Evolutionary conservation across 1,140 invertebrate genomes (phyloP).

Genomic region (Phymorhynchus buccinoides): DNA sequence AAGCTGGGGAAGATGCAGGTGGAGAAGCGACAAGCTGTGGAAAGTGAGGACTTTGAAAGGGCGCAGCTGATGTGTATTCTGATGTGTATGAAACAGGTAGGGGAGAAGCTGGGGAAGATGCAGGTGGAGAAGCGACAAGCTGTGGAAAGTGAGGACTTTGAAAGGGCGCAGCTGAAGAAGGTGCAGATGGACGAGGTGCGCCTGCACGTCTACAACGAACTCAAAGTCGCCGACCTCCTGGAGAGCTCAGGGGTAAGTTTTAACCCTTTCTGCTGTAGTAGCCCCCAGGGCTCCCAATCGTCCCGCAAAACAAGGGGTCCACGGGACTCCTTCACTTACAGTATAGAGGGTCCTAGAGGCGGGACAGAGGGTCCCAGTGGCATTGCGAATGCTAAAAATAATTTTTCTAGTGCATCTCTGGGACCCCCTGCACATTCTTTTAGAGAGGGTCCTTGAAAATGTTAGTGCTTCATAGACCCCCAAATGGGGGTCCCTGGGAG

Average conservation of each 20-base stretch:
- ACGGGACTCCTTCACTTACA: no score
- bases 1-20: conserved; percentile 90
- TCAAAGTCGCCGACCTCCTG: conserved; percentile 84
- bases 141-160: conserved; percentile 91
- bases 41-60: conserved; percentile 90
- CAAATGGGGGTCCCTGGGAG: no score
- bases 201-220: conserved; percentile 80
- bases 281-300: no score
- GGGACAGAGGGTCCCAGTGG: no score
- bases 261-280: no score
- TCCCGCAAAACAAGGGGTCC: no score
- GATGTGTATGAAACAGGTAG: conserved; percentile 73
- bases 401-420: no score
- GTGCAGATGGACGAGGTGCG: conserved; percentile 89
- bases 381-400: no score
- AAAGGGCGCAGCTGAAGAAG: conserved; percentile 89
- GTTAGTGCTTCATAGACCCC: no score
- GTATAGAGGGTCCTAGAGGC: no score
- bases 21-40: conserved; percentile 91
- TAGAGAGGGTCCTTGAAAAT: no score
- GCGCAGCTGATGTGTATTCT: conserved; percentile 84
- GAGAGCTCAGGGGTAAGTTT: conserved; percentile 78
- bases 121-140: conserved; percentile 92
- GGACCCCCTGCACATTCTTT: no score
- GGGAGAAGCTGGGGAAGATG: conserved; percentile 91